A percentile compares a stretch with the other conserved stretches of the same genome.
Evolutionary conservation across 2,113 vertebrate species (phyloP).

Genomic region (Nycticebus coucang): DNA sequence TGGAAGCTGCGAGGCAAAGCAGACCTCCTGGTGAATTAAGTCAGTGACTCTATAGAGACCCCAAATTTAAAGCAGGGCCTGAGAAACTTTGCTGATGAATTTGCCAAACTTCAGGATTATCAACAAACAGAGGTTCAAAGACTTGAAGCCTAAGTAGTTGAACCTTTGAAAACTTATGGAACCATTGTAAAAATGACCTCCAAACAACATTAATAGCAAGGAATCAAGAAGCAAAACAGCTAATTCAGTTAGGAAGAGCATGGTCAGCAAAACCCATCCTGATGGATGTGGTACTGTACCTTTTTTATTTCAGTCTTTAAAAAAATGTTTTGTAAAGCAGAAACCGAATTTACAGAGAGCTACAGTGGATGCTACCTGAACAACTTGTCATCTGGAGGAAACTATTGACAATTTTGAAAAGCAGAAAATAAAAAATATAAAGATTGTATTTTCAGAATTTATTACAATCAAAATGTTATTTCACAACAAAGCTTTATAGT

Average conservation of each 20-base stretch:
- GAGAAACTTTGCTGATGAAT: no score
- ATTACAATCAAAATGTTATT: no score
- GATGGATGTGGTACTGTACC: slow-evolving; percentile 99
- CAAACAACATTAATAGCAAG: slow-evolving; percentile 94
- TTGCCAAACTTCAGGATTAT: no score
- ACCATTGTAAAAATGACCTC: slow-evolving; percentile 84
- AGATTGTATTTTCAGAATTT: slow-evolving; percentile 73
- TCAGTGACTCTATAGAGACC: no score
- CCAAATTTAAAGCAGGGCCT: no score
- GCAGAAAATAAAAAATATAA: slow-evolving; percentile 97
- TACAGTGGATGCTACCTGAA: slow-evolving; percentile 94
- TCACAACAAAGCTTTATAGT: no score
- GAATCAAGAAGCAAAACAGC: slow-evolving; percentile 94
- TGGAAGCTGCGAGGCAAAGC: no score
- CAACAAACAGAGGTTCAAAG: no score
- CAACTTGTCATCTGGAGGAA: slow-evolving; percentile 94
- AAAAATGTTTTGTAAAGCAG: slow-evolving; percentile 87
- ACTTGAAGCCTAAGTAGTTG: no score
- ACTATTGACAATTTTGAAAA: slow-evolving; percentile 97
- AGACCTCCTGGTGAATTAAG: no score
- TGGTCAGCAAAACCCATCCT: slow-evolving; percentile 96
- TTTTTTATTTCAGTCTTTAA: slow-evolving; percentile 78
- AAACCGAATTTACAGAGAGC: slow-evolving; percentile 95
- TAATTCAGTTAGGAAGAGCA: slow-evolving; percentile 94
- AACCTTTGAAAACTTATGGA: no score